Conservation (phyloP, 2,888 invertebrate species). For the Physocephala rufipes region DNA sequence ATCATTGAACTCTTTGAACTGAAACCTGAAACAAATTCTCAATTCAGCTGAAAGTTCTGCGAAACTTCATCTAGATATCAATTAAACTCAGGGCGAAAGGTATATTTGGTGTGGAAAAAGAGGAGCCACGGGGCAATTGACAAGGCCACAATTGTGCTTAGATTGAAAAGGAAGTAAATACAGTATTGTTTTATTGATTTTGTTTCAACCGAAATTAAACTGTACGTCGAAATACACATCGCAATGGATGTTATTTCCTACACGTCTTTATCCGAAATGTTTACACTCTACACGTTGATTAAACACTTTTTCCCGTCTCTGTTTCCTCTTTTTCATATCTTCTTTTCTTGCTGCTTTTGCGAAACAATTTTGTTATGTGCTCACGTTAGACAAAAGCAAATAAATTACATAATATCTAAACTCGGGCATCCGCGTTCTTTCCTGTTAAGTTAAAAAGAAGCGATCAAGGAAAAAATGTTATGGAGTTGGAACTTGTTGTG, state of each 20-base stretch:
- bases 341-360: slow-evolving; percentile 25
- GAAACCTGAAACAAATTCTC: not conserved
- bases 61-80: slow-evolving; percentile 7
- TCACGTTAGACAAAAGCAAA: slow-evolving; percentile 36
- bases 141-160: slow-evolving; percentile 8
- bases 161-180: slow-evolving; percentile 9
- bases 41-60: not conserved
- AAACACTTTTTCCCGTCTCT: not conserved
- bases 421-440: not conserved
- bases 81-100: slow-evolving; percentile 25
- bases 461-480: not conserved
- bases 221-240: not conserved
- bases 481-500: not conserved
- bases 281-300: not conserved
- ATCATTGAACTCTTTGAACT: not conserved
- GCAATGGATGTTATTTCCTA: slow-evolving; percentile 16
- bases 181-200: slow-evolving; percentile 24
- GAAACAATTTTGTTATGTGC: slow-evolving; percentile 36
- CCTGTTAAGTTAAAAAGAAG: slow-evolving; percentile 4
- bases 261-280: not conserved
- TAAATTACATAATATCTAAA: slow-evolving; percentile 17
- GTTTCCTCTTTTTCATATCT: not conserved
- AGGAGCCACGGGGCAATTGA: not conserved
- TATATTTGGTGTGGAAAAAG: not conserved
- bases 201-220: slow-evolving; percentile 8